These are phyloP conservation scores for Selene dorsalis DNA, from an alignment of 2,797 vertebrate genomes.

Conservation along the genomic window DNA sequence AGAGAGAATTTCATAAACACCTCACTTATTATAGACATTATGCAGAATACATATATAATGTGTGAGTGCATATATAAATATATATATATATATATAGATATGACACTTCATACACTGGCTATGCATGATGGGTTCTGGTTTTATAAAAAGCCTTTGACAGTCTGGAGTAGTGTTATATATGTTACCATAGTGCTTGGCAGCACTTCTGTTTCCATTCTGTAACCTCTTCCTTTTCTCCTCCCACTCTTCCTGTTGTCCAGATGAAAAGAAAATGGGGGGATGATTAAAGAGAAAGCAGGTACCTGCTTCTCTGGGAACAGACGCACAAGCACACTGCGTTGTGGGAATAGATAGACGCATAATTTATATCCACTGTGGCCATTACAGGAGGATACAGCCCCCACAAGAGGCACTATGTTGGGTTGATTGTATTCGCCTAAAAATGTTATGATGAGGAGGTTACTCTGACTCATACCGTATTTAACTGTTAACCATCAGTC, in stretches of 20 bases:
- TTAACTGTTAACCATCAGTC: slow-evolving; percentile 51
- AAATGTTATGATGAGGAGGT: slow-evolving; percentile 65
- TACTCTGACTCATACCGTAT: slow-evolving; percentile 69
- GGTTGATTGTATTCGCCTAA: slow-evolving; percentile 73
- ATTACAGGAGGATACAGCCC: slow-evolving; percentile 58
- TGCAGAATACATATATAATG: too few relatives aligned
- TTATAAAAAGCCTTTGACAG: slow-evolving; percentile 47
- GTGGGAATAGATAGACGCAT: slow-evolving; percentile 67
- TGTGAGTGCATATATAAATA: background rate
- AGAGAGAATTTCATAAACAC: slow-evolving; percentile 63
- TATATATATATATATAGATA: background rate
- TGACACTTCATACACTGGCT: slow-evolving; percentile 41
- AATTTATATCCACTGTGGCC: slow-evolving; percentile 62
- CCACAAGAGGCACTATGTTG: slow-evolving; percentile 57
- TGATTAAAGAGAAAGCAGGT: slow-evolving; percentile 61
- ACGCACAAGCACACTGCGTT: slow-evolving; percentile 41
- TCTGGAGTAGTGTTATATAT: slow-evolving; percentile 56
- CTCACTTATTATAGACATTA: too few relatives aligned
- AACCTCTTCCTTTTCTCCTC: slow-evolving; percentile 64
- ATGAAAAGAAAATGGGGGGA: slow-evolving; percentile 56
- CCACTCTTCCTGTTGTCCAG: slow-evolving; percentile 67
- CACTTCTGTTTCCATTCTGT: slow-evolving; percentile 70
- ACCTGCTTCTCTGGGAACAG: slow-evolving; percentile 60
- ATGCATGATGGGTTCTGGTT: slow-evolving; percentile 49
- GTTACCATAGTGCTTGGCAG: slow-evolving; percentile 31